These are phyloP conservation scores for Stramonita haemastoma DNA, from an alignment of 2,888 invertebrate genomes.

Conservation along the genomic window DNA sequence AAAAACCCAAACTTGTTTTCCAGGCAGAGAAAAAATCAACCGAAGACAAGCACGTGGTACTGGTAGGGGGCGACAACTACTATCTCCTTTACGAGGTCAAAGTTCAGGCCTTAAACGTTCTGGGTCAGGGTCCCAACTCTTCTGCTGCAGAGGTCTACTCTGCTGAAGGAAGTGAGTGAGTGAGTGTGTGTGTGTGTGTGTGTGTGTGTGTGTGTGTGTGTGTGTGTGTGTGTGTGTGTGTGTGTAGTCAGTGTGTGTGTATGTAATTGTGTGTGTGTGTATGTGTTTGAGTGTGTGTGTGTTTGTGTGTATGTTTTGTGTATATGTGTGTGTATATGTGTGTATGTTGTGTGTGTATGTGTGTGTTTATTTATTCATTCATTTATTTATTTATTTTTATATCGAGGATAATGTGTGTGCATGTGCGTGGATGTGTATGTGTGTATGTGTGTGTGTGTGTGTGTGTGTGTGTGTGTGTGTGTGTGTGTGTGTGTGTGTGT, in stretches of 20 bases:
- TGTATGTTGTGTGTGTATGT: background rate
- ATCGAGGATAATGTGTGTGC: background rate
- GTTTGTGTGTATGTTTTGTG: background rate
- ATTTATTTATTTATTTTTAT: background rate
- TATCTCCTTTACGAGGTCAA: conserved; percentile 73
- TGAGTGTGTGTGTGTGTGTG: background rate
- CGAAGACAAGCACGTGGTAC: conserved; percentile 45
- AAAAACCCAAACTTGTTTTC: background rate
- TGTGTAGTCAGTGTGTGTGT: background rate
- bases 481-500: conserved; percentile 9
- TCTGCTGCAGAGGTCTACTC: conserved; percentile 81
- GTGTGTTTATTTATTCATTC: background rate
- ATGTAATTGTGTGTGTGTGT: background rate
- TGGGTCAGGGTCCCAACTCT: conserved; percentile 90
- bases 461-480: background rate
- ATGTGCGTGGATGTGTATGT: background rate
- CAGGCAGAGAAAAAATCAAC: background rate
- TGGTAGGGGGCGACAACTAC: conserved; percentile 71
- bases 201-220: background rate
- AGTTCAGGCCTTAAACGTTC: conserved; percentile 65
- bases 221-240: background rate
- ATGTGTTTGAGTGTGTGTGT: background rate
- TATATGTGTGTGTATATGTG: background rate
- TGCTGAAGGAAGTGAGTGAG: conserved; percentile 63
- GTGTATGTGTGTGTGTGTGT: background rate